These are phyloP conservation scores for Scomber colias DNA, from an alignment of 2,113 vertebrate species.

Conservation along the genomic window DNA sequence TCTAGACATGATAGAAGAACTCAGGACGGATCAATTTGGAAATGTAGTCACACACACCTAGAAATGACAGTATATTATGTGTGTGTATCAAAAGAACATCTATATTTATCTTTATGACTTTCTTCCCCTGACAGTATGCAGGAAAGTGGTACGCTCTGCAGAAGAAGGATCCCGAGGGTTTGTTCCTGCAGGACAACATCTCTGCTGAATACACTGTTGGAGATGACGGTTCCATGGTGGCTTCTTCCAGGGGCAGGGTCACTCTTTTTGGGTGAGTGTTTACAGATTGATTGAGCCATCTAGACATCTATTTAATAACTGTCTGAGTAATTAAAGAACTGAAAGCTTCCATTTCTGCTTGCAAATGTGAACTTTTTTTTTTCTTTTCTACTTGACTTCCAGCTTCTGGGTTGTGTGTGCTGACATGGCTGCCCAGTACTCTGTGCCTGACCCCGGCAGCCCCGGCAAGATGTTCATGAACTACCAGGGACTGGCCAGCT, in stretches of 20 bases:
- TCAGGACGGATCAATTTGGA: no score
- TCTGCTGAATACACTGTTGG: constrained; percentile 90
- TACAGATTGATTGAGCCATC: not conserved
- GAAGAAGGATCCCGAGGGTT: constrained; percentile 92
- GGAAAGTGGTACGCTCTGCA: constrained; percentile 92
- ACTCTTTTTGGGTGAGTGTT: constrained; percentile 90
- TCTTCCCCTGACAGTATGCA: constrained; percentile 82
- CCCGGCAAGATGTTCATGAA: constrained; percentile 96
- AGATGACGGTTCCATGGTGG: constrained; percentile 90
- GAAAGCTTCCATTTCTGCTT: not conserved
- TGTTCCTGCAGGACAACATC: constrained; percentile 94
- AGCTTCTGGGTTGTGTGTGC: constrained; percentile 94
- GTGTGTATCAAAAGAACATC: not conserved
- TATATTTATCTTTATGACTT: not conserved
- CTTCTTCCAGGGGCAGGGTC: constrained; percentile 89
- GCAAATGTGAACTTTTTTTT: not conserved
- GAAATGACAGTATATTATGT: not conserved
- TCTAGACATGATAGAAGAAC: not conserved
- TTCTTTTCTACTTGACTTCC: not conserved
- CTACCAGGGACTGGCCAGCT: constrained; percentile 94
- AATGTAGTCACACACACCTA: no score
- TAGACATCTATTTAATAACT: not conserved
- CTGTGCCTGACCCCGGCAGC: constrained; percentile 86
- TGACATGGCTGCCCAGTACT: constrained; percentile 87
- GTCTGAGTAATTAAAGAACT: not conserved